Base-by-base conservation (phyloP, 92 coral and sea anemone genomes). In the Paragorgia papillata region DNA sequence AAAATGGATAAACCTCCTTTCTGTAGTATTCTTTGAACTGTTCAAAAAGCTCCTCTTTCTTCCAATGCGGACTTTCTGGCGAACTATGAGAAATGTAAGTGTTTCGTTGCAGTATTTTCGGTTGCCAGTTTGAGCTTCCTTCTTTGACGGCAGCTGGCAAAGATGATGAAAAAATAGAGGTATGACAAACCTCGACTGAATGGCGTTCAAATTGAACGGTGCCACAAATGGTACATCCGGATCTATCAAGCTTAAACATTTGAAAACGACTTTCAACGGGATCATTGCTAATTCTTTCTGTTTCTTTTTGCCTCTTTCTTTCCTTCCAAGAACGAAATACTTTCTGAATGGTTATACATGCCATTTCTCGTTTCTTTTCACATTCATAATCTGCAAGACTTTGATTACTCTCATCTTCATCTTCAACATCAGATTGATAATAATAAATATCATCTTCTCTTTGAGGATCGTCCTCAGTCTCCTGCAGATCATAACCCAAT, bases 201-300 rank as follows among this genome's bases (percentile, higher is more conserved):
- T 46, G 53, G 53, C n/a, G 7, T 26, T 31, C 77, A 50, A 70
- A 70, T 57, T 70, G 77, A 6, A 53, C 19, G 1, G 9, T 25
- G 32, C 90, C 91, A 79, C 97, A 92, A 22, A 92, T 83, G 19
- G 88, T 81, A 56, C 96, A 90, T 1, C 88, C 89, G 28, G 88
- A 75, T 60, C 69, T 65, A 83, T 92, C 97, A 19, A 86, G 63
- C 56, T 74, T 88, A 73, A 92, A 90, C 32, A 43, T 61, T 30
- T 66, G 73, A 29, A 92, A 87, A 63, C 81, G 84, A 10, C 27
- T 21, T 70, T 70, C 39, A 0, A 50, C 46, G 27, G 30, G 43
- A n/a, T 70, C 77, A 21, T 70, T 70, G 25, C 51, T 53, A 31
- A 50, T 50, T 15, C 26, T 39, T 31, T 70, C 57, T 15, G 0